Base-by-base conservation (phyloP, 2,113 vertebrate genomes). In the Cardinalis cardinalis region DNA sequence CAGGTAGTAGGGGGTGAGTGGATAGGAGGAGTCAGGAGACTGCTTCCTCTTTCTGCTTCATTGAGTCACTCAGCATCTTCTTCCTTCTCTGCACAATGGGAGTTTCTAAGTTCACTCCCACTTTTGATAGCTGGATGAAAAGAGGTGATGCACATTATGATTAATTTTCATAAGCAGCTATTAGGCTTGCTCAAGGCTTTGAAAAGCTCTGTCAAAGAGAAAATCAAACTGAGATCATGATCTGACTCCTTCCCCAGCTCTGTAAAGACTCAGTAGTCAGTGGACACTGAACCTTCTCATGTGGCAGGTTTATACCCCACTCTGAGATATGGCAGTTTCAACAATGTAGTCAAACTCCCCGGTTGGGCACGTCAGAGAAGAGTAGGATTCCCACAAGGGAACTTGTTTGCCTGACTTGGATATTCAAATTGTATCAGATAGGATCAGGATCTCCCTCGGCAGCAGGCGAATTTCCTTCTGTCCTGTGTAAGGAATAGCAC, bases 41-140 rank as follows among this genome's bases (percentile, higher is more conserved):
- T 73, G 52, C 31, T 55, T 80, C 76, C 40, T 85, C 51, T 74
- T 94, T 80, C 79, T 66, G 43, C 56, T 85, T 59, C 72, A n/a
- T 36, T 13, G 13, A 82, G 60, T 83, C 75, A 59, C 51, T 55
- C 3, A 0, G 49, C 26, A 82, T 51, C 53, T 87, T 32, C 29
- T 65, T 94, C 81, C 84, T 89, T 51, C 63, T 85, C 55, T 24
- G 31, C 44, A 58, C 65, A 93, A 73, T 48, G 51, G 59, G 77
- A 93, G 81, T 78, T 82, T 71, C 78, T 61, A 38, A 18, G 59
- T 65, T 85, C 78, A 89, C 84, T 82, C 78, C 53, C 66, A 69
- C 53, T 93, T 93, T 86, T 77, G 94, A 81, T 78, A 84, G 83
- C 73, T 75, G 91, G 53, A 90, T 93, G 77, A 94, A 93, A 88